phyloP scores from a whole-genome alignment of 2,113 vertebrate species.

The Ceyx cyanopectus region DNA sequence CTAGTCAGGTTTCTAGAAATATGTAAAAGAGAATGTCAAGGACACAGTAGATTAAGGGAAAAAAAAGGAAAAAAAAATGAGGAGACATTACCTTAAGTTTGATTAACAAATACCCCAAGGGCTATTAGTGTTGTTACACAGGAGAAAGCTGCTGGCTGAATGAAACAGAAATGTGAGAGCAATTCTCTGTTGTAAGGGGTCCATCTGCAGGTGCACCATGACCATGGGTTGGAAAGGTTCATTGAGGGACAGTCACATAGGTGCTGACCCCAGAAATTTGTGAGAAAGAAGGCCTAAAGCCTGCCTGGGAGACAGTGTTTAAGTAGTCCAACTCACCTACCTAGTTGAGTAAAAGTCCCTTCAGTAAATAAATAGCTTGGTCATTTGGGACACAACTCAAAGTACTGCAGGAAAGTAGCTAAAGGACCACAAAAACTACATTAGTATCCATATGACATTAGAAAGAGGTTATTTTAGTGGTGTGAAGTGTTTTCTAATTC shows the following conservation, averaged over 20 bases:
- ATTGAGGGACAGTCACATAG: not conserved
- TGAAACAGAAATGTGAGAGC: fast-evolving
- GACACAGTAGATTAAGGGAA: not conserved
- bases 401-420: not conserved
- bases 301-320: not conserved
- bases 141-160: not conserved
- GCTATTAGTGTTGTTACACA: not conserved
- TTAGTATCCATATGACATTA: constrained; percentile 21
- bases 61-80: not conserved
- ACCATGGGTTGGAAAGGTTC: not conserved
- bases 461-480: constrained; percentile 17
- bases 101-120: not conserved
- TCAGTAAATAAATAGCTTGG: not conserved
- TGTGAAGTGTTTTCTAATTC: constrained; percentile 31
- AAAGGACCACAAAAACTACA: not conserved
- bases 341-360: not conserved
- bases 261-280: not conserved
- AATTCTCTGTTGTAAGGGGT: fast-evolving
- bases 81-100: not conserved
- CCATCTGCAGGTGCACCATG: not conserved
- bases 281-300: not conserved
- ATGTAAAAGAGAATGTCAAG: not conserved
- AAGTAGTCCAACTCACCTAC: not conserved
- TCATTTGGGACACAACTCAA: not conserved
- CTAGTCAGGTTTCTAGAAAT: constrained; percentile 29